Base-by-base conservation (phyloP, 2,888 invertebrate species). In the Hemaris fuciformis region DNA sequence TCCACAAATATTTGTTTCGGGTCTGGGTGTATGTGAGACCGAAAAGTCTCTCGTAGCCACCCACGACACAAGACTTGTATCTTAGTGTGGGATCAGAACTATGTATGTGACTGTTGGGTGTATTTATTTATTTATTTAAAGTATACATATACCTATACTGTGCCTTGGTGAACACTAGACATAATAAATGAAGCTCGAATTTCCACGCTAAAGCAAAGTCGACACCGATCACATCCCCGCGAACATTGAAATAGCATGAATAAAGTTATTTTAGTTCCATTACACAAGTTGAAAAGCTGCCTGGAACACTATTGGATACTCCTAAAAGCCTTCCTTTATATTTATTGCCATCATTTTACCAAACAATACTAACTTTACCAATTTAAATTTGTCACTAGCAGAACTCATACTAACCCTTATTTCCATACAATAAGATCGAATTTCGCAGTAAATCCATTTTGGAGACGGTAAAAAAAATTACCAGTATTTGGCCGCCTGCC, bases 261-360 rank as follows among this genome's bases (percentile, higher is more conserved):
- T 73, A 64, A 72, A 72, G 69, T 73, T 72, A 71, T 69, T 68
- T 74, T 66, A 59, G 53, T 53, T 42, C 31, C 22, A 27, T 45
- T 61, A 57, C 73, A 65, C 69, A 69, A 74, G 75, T 76, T 77
- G 76, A 76, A 76, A 76, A 74, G 71, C 74, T 69, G 66, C 62
- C 64, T 68, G 59, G 67, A 76, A 73, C 73, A 73, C 80, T 76
- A 83, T 82, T 79, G 79, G 85, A 85, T 84, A 84, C 81, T 83
- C 81, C 77, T 75, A 83, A 87, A 84, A 78, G 31, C 82, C 79
- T 81, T 78, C 76, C 80, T 81, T 79, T 84, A 85, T 83, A 87
- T 87, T 88, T 88, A 89, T 87, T 87, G 80, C 85, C 83, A 80
- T 87, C 85, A 88, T 85, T 87, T 87, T 82, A 80, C 81, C 85